Conservation (phyloP, 2,797 vertebrate species). For the Moxostoma hubbsi region DNA sequence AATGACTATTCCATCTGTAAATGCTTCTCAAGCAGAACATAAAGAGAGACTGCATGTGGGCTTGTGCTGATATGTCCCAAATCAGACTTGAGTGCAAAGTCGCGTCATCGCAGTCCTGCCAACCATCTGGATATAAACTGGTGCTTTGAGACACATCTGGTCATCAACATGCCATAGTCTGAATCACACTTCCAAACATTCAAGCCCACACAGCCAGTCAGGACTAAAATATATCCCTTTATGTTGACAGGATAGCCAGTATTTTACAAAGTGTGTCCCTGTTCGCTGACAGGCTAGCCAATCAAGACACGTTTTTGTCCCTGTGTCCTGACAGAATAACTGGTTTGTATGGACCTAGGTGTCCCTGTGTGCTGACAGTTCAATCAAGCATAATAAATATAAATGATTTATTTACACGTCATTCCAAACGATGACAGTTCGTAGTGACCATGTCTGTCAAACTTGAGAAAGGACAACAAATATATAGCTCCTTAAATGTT, state of each 20-base stretch:
- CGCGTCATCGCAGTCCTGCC: constrained; percentile 16
- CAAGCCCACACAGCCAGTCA: not conserved
- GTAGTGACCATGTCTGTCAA: too few species aligned
- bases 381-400: not conserved
- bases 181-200: constrained; percentile 8
- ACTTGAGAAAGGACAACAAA: too few species aligned
- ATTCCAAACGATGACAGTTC: too few species aligned
- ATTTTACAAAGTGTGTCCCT: constrained; percentile 32
- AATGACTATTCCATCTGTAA: constrained; percentile 24
- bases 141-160: constrained; percentile 41
- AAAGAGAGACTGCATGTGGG: constrained; percentile 24
- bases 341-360: not conserved
- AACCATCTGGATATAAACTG: constrained; percentile 34
- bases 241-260: constrained; percentile 1
- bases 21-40: constrained; percentile 28
- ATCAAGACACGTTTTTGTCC: constrained; percentile 24
- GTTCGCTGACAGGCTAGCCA: constrained; percentile 13
- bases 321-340: not conserved
- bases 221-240: constrained; percentile 17
- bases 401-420: too few species aligned
- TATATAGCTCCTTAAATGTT: too few species aligned
- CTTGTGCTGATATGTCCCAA: constrained; percentile 49
- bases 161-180: constrained; percentile 23
- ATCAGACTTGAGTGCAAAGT: constrained; percentile 10
- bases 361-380: constrained; percentile 12